Percentiles rank a stretch among this genome's conserved stretches.
Evolutionary conservation across 2,888 invertebrate species (phyloP).

Genomic region (Drosophila fulvimacula): DNA sequence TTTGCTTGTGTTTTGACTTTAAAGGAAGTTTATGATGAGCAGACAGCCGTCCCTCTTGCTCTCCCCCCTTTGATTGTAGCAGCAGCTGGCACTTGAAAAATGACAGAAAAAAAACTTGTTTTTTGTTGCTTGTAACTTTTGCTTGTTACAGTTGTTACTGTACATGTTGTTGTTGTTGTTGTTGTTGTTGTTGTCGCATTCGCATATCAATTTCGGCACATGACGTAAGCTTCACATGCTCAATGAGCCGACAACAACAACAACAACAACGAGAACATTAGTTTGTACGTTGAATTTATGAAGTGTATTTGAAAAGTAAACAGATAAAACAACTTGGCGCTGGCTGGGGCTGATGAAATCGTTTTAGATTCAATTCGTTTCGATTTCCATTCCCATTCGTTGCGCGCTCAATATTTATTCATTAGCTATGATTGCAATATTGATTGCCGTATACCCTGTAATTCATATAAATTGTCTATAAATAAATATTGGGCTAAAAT

Average conservation of each 20-base stretch:
- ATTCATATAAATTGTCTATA: conserved; percentile 5
- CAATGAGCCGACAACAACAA: conserved; percentile 53
- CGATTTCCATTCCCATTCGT: conserved; percentile 32
- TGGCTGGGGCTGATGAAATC: conserved; percentile 33
- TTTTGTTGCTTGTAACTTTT: conserved; percentile 41
- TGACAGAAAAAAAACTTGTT: conserved; percentile 49
- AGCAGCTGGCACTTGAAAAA: conserved; percentile 6
- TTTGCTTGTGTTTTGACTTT: conserved; percentile 23
- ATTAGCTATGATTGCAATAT: neutral
- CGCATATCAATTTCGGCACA: conserved; percentile 78
- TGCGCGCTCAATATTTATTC: neutral
- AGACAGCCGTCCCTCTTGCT: conserved; percentile 11
- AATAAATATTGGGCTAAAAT: neutral
- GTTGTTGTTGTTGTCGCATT: conserved; percentile 50
- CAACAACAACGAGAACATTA: conserved; percentile 25
- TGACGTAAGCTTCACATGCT: conserved; percentile 78
- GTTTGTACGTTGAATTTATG: conserved; percentile 40
- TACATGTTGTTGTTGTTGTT: conserved; percentile 39
- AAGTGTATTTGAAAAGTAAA: conserved; percentile 58
- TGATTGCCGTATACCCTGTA: conserved; percentile 17
- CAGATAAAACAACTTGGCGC: conserved; percentile 47
- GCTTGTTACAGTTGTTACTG: conserved; percentile 42
- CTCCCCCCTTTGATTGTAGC: neutral
- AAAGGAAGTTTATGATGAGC: conserved; percentile 47
- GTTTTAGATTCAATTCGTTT: conserved; percentile 24